Evolutionary conservation across 1,140 invertebrate species (phyloP), one percentile per base, ranked within the genome.

Genomic region (Drosophila santomea): DNA sequence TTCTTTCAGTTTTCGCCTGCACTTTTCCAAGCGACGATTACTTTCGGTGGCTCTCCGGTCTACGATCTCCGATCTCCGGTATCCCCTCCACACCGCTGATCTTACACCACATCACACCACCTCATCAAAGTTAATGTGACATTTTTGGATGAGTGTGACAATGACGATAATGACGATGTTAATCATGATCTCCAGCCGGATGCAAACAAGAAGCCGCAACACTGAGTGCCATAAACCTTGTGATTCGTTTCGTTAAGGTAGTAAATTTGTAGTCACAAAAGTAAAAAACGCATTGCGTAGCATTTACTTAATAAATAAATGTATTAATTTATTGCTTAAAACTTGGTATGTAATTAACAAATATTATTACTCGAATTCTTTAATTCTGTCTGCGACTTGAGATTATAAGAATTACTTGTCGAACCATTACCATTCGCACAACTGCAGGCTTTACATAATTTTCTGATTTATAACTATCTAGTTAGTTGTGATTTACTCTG

Each of bases 61-160:
- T 43, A 5, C 39, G 25, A 45, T 62, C 20, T 47, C 23, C 47
- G 44, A 60, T 72, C 71, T 20, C 20, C 20, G 20, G 20, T 20
- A 20, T 54, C 58, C 35, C 2, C 5, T 4, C 2, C 10, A 7
- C 48, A 41, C 59, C 56, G 43, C 57, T 25, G 45, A 17, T 47
- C 17, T 20, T n/a, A 25, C 10, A 11, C 12, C 28, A 25, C 15
- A 20, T 4, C 11, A 55, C 43, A 15, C 39, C 81, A 84, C 74
- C 78, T 86, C 78, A 86, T 85, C 83, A 82, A 78, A 78, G 64
- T 85, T 82, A 85, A 85, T 85, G 82, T 86, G 83, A 86, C 82
- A 85, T 78, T 88, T 82, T 77, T 85, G 64, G 78, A 69, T 59
- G 59, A 60, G 54, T 50, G 54, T 55, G 72, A 73, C 67, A 43